A percentile compares a stretch with the other conserved stretches of the same genome.
These are phyloP conservation scores for Tholera decimalis DNA, from an alignment of 2,888 invertebrate species.

Conservation along the genomic window DNA sequence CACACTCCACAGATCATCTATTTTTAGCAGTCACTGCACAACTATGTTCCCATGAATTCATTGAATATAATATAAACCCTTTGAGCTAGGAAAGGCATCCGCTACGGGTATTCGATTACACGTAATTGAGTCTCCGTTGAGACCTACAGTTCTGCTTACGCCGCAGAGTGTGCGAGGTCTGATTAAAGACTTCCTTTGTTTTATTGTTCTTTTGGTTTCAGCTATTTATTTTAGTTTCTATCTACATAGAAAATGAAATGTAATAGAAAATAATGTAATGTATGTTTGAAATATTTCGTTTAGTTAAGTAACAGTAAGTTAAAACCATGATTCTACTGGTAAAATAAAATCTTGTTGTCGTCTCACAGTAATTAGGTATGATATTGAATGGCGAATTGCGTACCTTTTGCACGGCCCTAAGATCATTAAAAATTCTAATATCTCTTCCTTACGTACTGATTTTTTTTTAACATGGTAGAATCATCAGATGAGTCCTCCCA, in stretches of 20 bases:
- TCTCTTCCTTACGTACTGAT: too few species aligned
- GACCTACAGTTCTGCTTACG: constrained; percentile 2
- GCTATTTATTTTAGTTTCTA: neutral
- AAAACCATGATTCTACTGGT: too few species aligned
- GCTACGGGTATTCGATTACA: constrained; percentile 36
- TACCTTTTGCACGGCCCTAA: too few species aligned
- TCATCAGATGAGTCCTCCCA: too few species aligned
- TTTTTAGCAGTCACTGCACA: neutral
- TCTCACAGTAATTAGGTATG: too few species aligned
- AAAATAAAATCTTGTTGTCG: too few species aligned
- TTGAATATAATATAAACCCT: constrained; percentile 32
- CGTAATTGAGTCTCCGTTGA: constrained; percentile 34
- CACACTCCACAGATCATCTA: neutral
- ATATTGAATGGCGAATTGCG: too few species aligned
- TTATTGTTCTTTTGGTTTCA: constrained; percentile 8
- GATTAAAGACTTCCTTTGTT: constrained; percentile 11
- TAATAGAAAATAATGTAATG: too few species aligned
- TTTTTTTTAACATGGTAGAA: too few species aligned
- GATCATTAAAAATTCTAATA: too few species aligned
- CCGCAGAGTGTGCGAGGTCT: neutral
- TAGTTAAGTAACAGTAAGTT: neutral
- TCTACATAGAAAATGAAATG: neutral
- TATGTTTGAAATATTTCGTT: too few species aligned
- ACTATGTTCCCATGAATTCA: constrained; percentile 11
- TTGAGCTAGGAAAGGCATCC: constrained; percentile 17